These are phyloP conservation scores for Holothuria glaberrima DNA, from an alignment of 35 echinoderm and acorn worm genomes.

Conservation along the genomic window DNA sequence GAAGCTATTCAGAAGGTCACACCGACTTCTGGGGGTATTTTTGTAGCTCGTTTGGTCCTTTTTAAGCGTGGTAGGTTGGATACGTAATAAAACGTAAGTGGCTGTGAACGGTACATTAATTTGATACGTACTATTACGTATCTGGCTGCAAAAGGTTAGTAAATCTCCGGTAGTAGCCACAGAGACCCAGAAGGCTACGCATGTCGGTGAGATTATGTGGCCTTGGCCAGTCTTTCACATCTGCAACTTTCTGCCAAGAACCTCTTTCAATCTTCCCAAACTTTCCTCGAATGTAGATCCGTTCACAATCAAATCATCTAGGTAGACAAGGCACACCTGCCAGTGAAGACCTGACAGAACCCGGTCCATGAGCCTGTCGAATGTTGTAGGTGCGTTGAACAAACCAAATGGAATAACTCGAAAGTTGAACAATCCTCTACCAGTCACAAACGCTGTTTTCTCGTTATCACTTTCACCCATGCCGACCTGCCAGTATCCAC, in stretches of 20 bases:
- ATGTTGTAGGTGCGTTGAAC: conserved; percentile 42
- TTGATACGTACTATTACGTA: too few relatives aligned
- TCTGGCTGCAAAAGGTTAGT: too few relatives aligned
- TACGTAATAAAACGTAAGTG: too few relatives aligned
- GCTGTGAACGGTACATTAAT: too few relatives aligned
- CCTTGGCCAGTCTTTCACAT: conserved; percentile 32
- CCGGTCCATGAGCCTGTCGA: conserved; percentile 56
- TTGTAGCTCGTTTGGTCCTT: too few relatives aligned
- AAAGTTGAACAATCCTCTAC: conserved; percentile 26
- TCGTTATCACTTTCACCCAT: conserved; percentile 31
- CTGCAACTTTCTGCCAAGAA: conserved; percentile 5
- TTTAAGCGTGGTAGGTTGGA: too few relatives aligned
- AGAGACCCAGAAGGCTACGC: conserved; percentile 35
- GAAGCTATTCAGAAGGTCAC: too few relatives aligned
- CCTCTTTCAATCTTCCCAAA: neutral
- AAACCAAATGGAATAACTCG: conserved; percentile 48
- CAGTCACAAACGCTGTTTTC: conserved; percentile 35
- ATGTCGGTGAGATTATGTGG: conserved; percentile 23
- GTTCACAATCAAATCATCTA: conserved; percentile 49
- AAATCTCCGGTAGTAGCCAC: conserved; percentile 52
- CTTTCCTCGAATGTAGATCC: conserved; percentile 22
- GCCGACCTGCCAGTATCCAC: conserved; percentile 65
- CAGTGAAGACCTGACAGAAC: too few relatives aligned
- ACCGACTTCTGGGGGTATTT: too few relatives aligned
- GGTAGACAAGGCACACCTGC: conserved; percentile 36